phyloP scores from a whole-genome alignment of 2,113 vertebrate species.

The Brachyhypopomus occidentalis region DNA sequence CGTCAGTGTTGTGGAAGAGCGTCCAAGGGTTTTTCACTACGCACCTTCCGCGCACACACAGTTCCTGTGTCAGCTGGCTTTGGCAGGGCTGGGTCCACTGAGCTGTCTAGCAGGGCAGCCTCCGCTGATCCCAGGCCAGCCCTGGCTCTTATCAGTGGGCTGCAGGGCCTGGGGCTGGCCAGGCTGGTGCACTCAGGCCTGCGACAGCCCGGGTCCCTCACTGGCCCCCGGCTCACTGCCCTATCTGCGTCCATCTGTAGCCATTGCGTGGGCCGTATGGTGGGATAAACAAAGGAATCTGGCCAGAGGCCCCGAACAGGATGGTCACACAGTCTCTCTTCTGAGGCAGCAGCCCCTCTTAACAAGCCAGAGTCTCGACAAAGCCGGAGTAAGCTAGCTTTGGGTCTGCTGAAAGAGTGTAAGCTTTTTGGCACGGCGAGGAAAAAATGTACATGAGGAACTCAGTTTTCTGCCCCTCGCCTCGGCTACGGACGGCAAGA shows the following conservation, averaged over 20 bases:
- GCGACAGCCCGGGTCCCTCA: neutral
- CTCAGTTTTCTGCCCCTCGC: neutral
- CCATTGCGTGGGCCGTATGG: conserved; percentile 19
- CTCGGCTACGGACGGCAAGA: conserved; percentile 21
- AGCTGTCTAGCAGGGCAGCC: neutral
- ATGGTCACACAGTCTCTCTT: conserved; percentile 27
- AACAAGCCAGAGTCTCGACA: neutral
- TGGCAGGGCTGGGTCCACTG: neutral
- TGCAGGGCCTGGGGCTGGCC: conserved; percentile 12
- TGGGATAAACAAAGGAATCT: conserved; percentile 26
- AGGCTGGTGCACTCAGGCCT: neutral
- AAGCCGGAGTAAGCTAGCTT: neutral
- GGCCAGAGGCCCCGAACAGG: neutral
- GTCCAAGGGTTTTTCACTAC: neutral
- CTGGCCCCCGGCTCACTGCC: conserved; percentile 29
- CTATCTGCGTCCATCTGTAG: conserved; percentile 42
- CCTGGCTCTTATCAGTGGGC: conserved; percentile 13
- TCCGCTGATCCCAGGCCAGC: conserved; percentile 13
- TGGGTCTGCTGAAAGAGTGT: neutral
- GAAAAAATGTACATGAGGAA: neutral
- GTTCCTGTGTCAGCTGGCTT: conserved; percentile 4
- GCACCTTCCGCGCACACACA: neutral
- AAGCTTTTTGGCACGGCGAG: neutral
- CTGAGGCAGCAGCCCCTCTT: conserved; percentile 14
- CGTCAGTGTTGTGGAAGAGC: neutral